A percentile compares a stretch with the other conserved stretches of the same genome.
Evolutionary conservation across 2,888 invertebrate species (phyloP).

Genomic region (Myathropa florea): DNA sequence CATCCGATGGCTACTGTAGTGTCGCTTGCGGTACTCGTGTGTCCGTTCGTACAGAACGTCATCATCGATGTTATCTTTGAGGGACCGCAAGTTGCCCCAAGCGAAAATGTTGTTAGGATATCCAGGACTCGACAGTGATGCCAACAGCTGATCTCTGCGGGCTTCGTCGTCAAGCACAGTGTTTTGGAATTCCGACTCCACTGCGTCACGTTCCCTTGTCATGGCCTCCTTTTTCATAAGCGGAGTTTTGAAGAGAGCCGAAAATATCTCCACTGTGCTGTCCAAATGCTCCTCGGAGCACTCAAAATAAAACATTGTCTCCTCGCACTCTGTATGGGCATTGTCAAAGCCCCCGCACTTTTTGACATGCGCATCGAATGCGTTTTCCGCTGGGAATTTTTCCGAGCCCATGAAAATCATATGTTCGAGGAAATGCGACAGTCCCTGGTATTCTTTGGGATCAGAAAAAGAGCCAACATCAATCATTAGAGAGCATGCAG

Average conservation of each 20-base stretch:
- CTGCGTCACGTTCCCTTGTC: constrained; percentile 91
- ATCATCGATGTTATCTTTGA: constrained; percentile 86
- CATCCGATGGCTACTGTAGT: constrained; percentile 95
- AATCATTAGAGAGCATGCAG: constrained; percentile 89
- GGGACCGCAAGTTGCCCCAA: constrained; percentile 91
- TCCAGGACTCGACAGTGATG: constrained; percentile 85
- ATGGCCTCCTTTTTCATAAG: constrained; percentile 92
- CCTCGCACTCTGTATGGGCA: constrained; percentile 93
- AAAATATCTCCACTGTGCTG: constrained; percentile 90
- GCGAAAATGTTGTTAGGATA: constrained; percentile 89
- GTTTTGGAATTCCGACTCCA: constrained; percentile 95
- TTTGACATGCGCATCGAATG: constrained; percentile 90
- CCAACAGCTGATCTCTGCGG: constrained; percentile 89
- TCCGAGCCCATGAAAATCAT: constrained; percentile 97
- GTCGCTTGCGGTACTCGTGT: constrained; percentile 87
- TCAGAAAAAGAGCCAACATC: constrained; percentile 91
- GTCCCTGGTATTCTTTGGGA: constrained; percentile 88
- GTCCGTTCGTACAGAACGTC: constrained; percentile 86
- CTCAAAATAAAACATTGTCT: constrained; percentile 94
- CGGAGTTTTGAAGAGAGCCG: constrained; percentile 93
- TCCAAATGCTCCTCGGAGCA: constrained; percentile 89
- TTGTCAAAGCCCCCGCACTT: constrained; percentile 93
- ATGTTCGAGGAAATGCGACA: constrained; percentile 93
- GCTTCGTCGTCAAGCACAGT: constrained; percentile 87
- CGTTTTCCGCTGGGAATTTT: constrained; percentile 93